These are phyloP conservation scores for Trogon surrucura DNA, from an alignment of 2,113 vertebrate species.

Conservation along the genomic window DNA sequence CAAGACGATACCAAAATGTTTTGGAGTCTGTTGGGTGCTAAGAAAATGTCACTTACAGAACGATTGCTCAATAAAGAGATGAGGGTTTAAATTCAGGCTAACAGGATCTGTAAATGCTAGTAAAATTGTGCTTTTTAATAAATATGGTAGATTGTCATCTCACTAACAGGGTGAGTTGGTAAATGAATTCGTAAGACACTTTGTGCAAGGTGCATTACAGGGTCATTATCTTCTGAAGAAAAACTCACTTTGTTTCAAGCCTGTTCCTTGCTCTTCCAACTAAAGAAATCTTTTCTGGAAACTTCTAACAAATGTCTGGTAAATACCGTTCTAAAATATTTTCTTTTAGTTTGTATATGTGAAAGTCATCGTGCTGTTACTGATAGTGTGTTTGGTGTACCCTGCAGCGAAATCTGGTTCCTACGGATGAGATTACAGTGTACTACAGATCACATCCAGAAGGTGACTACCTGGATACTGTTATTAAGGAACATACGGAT, in stretches of 20 bases:
- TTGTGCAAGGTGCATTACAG: not conserved
- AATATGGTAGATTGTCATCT: not conserved
- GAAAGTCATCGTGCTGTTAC: not conserved
- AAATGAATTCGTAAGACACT: not conserved
- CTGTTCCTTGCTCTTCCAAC: not conserved
- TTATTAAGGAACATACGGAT: conserved; percentile 87
- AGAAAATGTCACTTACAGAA: not conserved
- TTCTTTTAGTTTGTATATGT: not conserved
- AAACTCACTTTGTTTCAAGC: not conserved
- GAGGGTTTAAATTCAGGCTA: not conserved
- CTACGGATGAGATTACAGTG: conserved; percentile 91
- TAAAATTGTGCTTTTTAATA: not conserved
- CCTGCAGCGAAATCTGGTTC: conserved; percentile 88
- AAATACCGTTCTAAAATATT: not conserved
- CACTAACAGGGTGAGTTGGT: too few species aligned
- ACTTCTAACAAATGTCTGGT: not conserved
- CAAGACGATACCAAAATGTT: not conserved
- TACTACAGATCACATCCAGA: conserved; percentile 85
- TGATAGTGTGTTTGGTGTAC: not conserved
- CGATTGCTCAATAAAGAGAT: not conserved
- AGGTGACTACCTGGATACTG: conserved; percentile 85
- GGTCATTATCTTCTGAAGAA: not conserved
- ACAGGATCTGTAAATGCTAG: not conserved
- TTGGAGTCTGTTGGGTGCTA: not conserved
- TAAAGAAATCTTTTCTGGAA: not conserved